phyloP scores from a whole-genome alignment of 2,797 vertebrate species.

The Pangasius larnaudii region DNA sequence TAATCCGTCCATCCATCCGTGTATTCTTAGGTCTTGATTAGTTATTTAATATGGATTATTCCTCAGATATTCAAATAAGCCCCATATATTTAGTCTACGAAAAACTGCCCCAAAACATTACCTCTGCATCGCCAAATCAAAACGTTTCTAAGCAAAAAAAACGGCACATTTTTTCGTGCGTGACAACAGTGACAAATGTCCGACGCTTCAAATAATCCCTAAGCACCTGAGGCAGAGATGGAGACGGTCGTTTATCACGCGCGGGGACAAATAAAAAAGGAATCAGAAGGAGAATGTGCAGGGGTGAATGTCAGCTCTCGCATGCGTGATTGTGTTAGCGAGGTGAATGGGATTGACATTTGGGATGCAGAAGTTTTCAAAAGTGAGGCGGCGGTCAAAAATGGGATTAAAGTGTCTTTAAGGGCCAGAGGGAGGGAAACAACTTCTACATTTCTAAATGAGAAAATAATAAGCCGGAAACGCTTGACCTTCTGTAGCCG shows the following conservation, averaged over 20 bases:
- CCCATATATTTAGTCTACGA: neutral
- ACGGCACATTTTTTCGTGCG: neutral
- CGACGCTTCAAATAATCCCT: conserved; percentile 39
- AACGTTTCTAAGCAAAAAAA: conserved; percentile 1
- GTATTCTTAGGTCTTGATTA: neutral
- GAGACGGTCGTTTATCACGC: conserved; percentile 37
- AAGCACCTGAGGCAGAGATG: conserved; percentile 30
- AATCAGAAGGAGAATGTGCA: conserved; percentile 36
- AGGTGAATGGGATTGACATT: conserved; percentile 58
- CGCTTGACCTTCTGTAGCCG: conserved; percentile 11
- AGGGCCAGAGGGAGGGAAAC: conserved; percentile 11
- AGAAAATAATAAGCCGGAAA: conserved; percentile 1
- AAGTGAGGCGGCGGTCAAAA: conserved; percentile 26
- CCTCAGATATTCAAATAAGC: neutral
- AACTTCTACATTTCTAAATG: conserved; percentile 3
- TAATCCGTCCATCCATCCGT: neutral
- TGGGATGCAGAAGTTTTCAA: conserved; percentile 43
- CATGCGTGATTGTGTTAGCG: conserved; percentile 53
- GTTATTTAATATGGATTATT: neutral
- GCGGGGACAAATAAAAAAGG: conserved; percentile 16
- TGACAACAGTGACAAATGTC: conserved; percentile 45
- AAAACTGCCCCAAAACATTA: neutral
- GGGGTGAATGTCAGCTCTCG: conserved; percentile 57
- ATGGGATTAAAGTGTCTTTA: conserved; percentile 35
- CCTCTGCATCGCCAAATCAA: neutral